Conservation (phyloP, 2,888 invertebrate genomes). For the Drosophila mimica region DNA sequence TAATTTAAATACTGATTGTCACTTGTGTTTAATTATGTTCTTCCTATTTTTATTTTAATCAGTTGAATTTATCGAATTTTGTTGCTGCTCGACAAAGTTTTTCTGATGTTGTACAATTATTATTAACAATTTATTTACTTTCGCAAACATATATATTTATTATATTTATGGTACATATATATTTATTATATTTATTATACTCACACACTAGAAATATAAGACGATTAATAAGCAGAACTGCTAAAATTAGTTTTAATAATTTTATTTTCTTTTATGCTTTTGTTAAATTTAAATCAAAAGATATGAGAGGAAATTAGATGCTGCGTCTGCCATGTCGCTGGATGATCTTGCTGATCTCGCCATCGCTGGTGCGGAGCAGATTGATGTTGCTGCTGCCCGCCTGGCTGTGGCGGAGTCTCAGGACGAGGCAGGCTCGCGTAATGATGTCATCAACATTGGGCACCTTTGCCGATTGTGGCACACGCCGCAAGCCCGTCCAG, state of each 20-base stretch:
- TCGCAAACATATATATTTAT: too few species aligned
- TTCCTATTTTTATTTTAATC: background rate
- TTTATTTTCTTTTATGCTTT: background rate
- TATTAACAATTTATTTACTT: too few species aligned
- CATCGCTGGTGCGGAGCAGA: conserved; percentile 35
- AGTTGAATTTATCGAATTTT: too few species aligned
- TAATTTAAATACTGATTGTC: background rate
- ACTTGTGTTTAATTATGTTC: background rate
- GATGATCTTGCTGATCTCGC: conserved; percentile 34
- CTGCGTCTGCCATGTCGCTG: conserved; percentile 23
- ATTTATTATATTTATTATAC: too few species aligned
- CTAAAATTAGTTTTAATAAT: background rate
- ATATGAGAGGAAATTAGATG: background rate
- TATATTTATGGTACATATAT: background rate
- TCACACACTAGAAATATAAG: too few species aligned
- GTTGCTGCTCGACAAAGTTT: too few species aligned
- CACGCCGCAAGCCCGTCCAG: conserved; percentile 72
- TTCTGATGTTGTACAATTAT: too few species aligned
- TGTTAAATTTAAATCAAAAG: background rate
- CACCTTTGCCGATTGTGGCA: conserved; percentile 66
- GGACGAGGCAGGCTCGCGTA: conserved; percentile 49
- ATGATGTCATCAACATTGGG: conserved; percentile 72
- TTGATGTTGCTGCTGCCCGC: conserved; percentile 40
- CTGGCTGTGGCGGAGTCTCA: conserved; percentile 41
- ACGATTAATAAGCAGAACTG: too few species aligned